Evolutionary conservation across 1,140 invertebrate genomes (phyloP), one percentile per base, ranked within the genome.

Genomic region (Trichonephila clavata): DNA sequence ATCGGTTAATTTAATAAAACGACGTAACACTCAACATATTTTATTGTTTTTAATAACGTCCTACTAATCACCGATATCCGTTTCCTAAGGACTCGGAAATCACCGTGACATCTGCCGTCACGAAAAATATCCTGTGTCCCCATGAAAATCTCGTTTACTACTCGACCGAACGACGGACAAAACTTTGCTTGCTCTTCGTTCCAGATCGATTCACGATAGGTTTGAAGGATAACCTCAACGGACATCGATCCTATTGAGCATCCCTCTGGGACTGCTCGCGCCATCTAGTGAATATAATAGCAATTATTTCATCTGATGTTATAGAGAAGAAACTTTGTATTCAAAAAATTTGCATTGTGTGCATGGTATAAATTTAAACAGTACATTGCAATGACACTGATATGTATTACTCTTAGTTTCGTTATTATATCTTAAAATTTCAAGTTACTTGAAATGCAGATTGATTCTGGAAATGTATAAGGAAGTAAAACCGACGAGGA

Each of bases 201-300:
- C 50, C 7, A 27, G 43, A 92, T 92, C 91, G 91, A 92, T 92
- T 59, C 61, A 71, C 91, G 50, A 86, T 92, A 83, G 83, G 91
- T 92, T 92, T 68, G 83, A 86, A 71, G 65, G 91, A 92, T 92
- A 92, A 92, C 91, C 50, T 80, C 81, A 65, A 92, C 80, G 89
- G 89, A 90, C 89, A 90, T 90, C 89, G 89, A 90, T 90, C 89
- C 89, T 24, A 81, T 59, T 63, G 39, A 24, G 8, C 1, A 4
- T 32, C 32, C 24, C 7, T 32, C 21, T 61, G n/a, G 71, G 68
- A 81, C 89, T 61, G 18, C 63, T 77, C 16, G 65, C 90, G 90
- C 90, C 90, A 92, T 92, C 90, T 92, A 50, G 43, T 60, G 57
- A 13, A 14, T 20, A 10, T 77, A 77, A 27, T 83, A 27, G 60